phyloP scores from a whole-genome alignment of 2,113 vertebrate species.

The Psilopsiagon aurifrons region DNA sequence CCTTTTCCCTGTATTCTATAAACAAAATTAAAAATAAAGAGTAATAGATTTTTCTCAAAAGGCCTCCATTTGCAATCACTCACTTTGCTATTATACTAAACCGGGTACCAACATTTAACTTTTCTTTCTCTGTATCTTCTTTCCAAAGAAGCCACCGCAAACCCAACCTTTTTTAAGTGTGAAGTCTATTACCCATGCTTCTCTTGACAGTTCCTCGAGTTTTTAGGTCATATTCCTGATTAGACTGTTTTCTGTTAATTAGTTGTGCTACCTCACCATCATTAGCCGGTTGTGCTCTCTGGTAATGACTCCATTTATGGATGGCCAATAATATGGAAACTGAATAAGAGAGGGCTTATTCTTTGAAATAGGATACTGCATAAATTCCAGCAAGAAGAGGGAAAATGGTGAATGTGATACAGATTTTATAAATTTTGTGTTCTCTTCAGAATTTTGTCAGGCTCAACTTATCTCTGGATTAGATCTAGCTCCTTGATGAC shows the following conservation, averaged over 20 bases:
- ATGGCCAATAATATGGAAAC: not conserved
- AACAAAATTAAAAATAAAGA: slow-evolving; percentile 13
- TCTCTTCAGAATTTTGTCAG: not conserved
- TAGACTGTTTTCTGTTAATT: not conserved
- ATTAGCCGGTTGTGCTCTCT: not conserved
- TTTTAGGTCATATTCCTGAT: not conserved
- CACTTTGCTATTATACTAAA: not conserved
- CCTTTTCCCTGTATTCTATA: not conserved
- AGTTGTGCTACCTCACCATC: not conserved
- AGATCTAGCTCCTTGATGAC: not conserved
- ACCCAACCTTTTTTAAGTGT: not conserved
- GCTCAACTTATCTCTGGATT: not conserved
- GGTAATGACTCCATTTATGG: not conserved
- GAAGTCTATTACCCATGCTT: not conserved
- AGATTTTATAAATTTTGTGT: not conserved
- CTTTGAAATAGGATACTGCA: not conserved
- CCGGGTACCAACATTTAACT: not conserved
- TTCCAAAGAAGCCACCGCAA: not conserved
- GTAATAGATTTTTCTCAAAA: not conserved
- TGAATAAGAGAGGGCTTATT: not conserved
- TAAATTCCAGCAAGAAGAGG: not conserved
- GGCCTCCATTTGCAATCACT: not conserved
- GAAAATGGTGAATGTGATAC: not conserved
- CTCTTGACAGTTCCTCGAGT: not conserved
- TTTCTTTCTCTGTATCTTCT: not conserved